Evolutionary conservation across 2,113 vertebrate species (phyloP), one percentile per base, ranked within the genome.

Genomic region (Poecile atricapillus): DNA sequence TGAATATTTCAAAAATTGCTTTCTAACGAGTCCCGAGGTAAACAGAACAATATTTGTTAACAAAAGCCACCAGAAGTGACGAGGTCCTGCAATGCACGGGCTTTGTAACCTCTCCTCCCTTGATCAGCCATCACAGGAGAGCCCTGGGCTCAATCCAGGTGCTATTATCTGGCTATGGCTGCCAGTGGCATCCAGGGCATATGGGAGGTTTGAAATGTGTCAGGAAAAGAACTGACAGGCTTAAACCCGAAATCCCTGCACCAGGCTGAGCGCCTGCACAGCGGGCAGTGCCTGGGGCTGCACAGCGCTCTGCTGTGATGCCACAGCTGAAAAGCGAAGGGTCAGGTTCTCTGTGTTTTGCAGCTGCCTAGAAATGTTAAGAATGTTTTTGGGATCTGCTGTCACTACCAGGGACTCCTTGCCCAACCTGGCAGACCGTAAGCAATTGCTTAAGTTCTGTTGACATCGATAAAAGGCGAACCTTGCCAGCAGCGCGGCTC

Each of bases 1-100:
- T 97, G 84, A 97, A 83, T 93, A 50, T 80, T 91, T 96, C 96
- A 94, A 92, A 97, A 98, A 97, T 94, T 93, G 93, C 95, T 97
- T 97, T 96, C 95, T 97, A 97, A 96, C 74, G 85, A 96, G 90
- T 97, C 95, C 91, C 35, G 46, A 91, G 88, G 93, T 96, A 97
- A 97, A 96, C 89, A 94, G 87, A 96, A 89, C 84, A 93, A 83
- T 96, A 95, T 95, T 97, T 96, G 97, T 90, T 96, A 96, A 95
- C 89, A 96, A 88, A 95, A 93, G 87, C 87, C 82, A 49, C 89
- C 37, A 21, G 62, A 81, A 85, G 69, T 81, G 90, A 64, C n/a
- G 21, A 46, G 53, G 80, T 76, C 92, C 89, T 70, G 30, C 68
- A 18, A 13, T 9, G 5, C 46, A 24, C 9, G 33, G 37, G n/a